Evolutionary conservation across 1,140 invertebrate species (phyloP).

Genomic region (Bombus polaris): DNA sequence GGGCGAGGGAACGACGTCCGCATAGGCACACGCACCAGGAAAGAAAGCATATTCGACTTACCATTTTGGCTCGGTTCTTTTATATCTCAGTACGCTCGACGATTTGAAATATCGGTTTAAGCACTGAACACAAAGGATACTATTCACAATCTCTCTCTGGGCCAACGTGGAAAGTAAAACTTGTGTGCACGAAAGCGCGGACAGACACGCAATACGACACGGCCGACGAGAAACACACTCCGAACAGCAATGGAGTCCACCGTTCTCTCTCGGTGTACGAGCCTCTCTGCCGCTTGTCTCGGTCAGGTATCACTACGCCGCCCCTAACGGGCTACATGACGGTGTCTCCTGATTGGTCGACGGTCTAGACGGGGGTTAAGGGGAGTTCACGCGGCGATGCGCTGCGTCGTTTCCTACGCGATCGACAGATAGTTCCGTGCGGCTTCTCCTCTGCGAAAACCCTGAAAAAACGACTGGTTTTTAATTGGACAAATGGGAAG

Average conservation of each 20-base stretch:
- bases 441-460: conserved; percentile 58
- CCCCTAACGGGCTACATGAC: conserved; percentile 66
- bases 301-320: conserved; percentile 76
- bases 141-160: conserved; percentile 48
- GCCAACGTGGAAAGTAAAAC: conserved; percentile 37
- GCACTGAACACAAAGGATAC: conserved; percentile 59
- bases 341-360: conserved; percentile 29
- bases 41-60: conserved; percentile 46
- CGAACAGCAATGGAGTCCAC: conserved; percentile 78
- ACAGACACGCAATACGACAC: conserved; percentile 60
- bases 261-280: conserved; percentile 74
- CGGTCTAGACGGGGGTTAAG: conserved; percentile 13
- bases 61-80: conserved; percentile 55
- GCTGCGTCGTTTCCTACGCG: conserved; percentile 65
- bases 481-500: conserved; percentile 58
- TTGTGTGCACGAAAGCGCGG: conserved; percentile 57
- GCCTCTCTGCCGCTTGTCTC: conserved; percentile 68
- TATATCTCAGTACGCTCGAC: conserved; percentile 43
- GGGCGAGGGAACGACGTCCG: conserved; percentile 36
- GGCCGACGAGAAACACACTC: conserved; percentile 77
- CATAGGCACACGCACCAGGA: conserved; percentile 21
- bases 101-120: conserved; percentile 27
- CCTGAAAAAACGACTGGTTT: conserved; percentile 59
- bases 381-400: conserved; percentile 48
- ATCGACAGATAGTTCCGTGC: conserved; percentile 58